Conservation (phyloP, 1,140 invertebrate genomes). For the Macrobrachium rosenbergii region DNA sequence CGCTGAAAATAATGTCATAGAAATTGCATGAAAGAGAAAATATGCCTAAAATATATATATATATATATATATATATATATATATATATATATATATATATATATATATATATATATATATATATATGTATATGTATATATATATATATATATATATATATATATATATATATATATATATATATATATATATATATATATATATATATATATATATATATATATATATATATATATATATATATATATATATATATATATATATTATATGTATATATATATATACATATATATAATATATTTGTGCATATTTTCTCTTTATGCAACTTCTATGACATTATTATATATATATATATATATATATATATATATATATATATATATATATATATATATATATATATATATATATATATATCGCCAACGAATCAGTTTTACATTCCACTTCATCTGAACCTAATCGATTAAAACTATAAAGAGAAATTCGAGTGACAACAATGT, state of each 20-base stretch:
- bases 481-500: background rate
- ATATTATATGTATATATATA: background rate
- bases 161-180: background rate
- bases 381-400: background rate
- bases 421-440: too few relatives aligned
- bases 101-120: background rate
- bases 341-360: background rate
- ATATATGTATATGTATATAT: background rate
- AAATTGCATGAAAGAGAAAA: too few relatives aligned
- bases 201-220: background rate
- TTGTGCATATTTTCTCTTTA: background rate
- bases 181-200: background rate
- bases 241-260: background rate
- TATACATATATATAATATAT: background rate
- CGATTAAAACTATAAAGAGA: background rate
- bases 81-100: slow-evolving; percentile 13
- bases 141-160: background rate
- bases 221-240: background rate
- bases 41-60: slow-evolving; percentile 1
- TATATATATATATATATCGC: too few relatives aligned
- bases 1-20: too few relatives aligned
- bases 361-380: background rate
- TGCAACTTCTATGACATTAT: too few relatives aligned
- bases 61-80: slow-evolving; percentile 13
- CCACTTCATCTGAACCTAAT: too few relatives aligned